Evolutionary conservation across 92 coral and sea anemone genomes (phyloP).

Genomic region (Siderastrea siderea): DNA sequence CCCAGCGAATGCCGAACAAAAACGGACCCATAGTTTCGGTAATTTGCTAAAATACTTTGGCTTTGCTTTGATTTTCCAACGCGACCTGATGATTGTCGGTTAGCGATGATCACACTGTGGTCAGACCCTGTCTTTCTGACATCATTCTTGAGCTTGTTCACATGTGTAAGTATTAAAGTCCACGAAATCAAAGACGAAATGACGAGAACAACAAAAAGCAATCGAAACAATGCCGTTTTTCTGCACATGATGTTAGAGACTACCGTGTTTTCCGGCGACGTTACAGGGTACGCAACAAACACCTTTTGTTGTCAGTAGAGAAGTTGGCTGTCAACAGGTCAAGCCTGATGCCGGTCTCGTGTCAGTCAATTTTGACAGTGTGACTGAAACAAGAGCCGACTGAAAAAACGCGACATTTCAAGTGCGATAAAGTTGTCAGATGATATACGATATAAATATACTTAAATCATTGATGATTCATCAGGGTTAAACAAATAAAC

Average conservation of each 20-base stretch:
- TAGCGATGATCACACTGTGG: neutral
- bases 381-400: too few species aligned
- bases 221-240: neutral
- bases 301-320: too few species aligned
- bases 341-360: too few species aligned
- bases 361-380: too few species aligned
- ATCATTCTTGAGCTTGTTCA: neutral
- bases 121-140: neutral
- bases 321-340: too few species aligned
- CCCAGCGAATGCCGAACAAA: neutral
- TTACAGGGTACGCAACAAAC: too few species aligned
- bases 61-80: neutral
- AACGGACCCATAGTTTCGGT: neutral
- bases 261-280: too few species aligned
- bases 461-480: too few species aligned
- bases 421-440: too few species aligned
- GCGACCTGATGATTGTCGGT: neutral
- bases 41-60: neutral
- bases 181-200: neutral
- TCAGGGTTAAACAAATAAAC: too few species aligned
- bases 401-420: too few species aligned
- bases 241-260: neutral
- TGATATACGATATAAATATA: too few species aligned
- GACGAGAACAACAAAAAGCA: neutral
- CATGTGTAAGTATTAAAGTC: neutral